Base-by-base conservation (phyloP, 2,113 vertebrate genomes). In the Pterocles orientalis region DNA sequence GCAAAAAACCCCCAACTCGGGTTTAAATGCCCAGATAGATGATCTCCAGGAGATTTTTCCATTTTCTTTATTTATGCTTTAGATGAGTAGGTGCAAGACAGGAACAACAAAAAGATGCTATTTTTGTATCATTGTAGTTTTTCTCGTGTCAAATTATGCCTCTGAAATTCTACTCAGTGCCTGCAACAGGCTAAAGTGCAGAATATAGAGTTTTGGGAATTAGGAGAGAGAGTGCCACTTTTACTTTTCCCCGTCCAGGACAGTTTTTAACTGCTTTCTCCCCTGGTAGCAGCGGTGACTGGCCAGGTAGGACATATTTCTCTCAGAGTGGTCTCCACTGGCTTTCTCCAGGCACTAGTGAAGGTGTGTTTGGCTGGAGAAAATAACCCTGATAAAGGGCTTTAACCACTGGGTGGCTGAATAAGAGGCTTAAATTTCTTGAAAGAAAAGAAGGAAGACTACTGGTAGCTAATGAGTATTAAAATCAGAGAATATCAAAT, bases 161-260 rank as follows among this genome's bases (percentile, higher is more conserved):
- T 4, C 0, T 31, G 9, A 10, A 81, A 15, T 7, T 69, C 45
- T 70, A 18, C 17, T 2, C 21, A 39, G 12, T 3, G 12, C 10
- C 10, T 8, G 14, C 17, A 79, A 64, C 9, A 62, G 21, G 6
- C 14, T 39, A 57, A 79, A 34, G 54, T 45, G 14, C 2, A 82
- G 82, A 78, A 79, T 7, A 58, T 2, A 7, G 13, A 71, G 11
- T 21, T 56, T 69, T 43, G 9, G 7, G 7, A 39, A 23, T 29
- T 29, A 70, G 7, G 3, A 64, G 26, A n/a, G 7, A 14, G 12
- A 60, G 1, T 41, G 5, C 7, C 5, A 19, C 9, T 75, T 60
- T 36, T 9, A 66, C 7, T 73, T 81, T 77, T 28, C 62, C 14
- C 12, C 5, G 28, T 12, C 12, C 6, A 57, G 26, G 10, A 25